Percentiles rank a stretch among this genome's conserved stretches.
Evolutionary conservation across 2,888 invertebrate genomes (phyloP).

Genomic region (Drosophila diplacantha): DNA sequence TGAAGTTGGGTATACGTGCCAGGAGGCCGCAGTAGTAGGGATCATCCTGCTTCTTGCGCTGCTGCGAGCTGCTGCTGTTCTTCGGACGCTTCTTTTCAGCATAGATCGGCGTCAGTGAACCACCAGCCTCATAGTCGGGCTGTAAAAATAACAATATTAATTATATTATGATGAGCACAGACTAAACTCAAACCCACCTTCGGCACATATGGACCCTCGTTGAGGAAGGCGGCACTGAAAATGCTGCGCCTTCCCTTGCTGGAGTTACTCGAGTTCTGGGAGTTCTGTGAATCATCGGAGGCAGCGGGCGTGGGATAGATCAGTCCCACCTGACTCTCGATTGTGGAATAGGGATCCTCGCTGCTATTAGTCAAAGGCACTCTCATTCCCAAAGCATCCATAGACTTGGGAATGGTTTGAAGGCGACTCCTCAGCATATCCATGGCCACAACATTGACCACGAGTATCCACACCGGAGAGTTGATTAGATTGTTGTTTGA

Average conservation of each 20-base stretch:
- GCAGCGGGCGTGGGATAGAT: conserved; percentile 75
- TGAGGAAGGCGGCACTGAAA: conserved; percentile 70
- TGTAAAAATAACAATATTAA: conserved; percentile 28
- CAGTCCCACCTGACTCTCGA: conserved; percentile 77
- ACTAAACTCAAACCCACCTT: conserved; percentile 60
- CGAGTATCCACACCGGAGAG: conserved; percentile 88
- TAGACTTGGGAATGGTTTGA: conserved; percentile 79
- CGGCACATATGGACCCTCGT: conserved; percentile 76
- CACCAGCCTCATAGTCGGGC: conserved; percentile 75
- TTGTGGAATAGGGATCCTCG: conserved; percentile 77
- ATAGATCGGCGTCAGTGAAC: conserved; percentile 55
- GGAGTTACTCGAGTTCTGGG: conserved; percentile 70
- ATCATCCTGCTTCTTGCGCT: conserved; percentile 80
- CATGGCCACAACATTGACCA: conserved; percentile 88
- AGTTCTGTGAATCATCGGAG: conserved; percentile 71
- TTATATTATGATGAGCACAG: background rate
- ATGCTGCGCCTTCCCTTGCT: conserved; percentile 72
- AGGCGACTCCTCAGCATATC: conserved; percentile 86
- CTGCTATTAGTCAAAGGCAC: conserved; percentile 69
- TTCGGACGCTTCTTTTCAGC: conserved; percentile 65
- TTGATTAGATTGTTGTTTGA: conserved; percentile 83
- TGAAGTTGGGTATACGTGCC: conserved; percentile 84
- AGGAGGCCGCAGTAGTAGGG: conserved; percentile 85
- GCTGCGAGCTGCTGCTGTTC: conserved; percentile 49
- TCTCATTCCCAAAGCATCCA: conserved; percentile 72